A percentile compares a stretch with the other conserved stretches of the same genome.
Conservation (phyloP, 2,797 vertebrate species). For the Ispidina lecontei region DNA sequence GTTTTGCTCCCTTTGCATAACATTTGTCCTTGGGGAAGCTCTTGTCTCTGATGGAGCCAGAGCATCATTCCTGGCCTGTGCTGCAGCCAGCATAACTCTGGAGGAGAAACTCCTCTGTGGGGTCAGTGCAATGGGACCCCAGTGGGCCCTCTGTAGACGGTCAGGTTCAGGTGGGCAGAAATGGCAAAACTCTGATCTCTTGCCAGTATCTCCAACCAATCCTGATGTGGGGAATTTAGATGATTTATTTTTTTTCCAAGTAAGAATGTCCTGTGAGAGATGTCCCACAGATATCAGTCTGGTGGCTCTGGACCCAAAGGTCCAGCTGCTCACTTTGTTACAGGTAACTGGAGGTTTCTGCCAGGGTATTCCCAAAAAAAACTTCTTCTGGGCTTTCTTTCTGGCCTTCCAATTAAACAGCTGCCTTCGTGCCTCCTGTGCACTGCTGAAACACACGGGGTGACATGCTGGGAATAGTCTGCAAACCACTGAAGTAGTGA, state of each 20-base stretch:
- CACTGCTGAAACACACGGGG: neutral
- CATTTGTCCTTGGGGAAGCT: neutral
- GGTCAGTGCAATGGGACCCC: neutral
- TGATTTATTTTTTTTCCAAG: neutral
- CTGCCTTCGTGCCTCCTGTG: neutral
- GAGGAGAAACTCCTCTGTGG: neutral
- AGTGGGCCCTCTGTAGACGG: neutral
- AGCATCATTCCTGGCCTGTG: neutral
- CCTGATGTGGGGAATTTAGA: accelerated
- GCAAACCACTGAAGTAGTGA: neutral
- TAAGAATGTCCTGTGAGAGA: neutral
- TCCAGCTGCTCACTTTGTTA: neutral
- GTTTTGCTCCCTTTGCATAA: neutral
- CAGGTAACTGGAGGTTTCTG: neutral
- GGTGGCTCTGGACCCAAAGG: neutral
- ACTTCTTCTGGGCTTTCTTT: neutral
- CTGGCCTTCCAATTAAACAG: neutral
- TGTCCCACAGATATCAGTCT: neutral
- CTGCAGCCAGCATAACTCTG: neutral
- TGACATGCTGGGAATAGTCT: neutral
- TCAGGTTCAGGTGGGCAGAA: neutral
- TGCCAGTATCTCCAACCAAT: neutral
- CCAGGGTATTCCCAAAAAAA: neutral
- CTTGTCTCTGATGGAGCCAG: neutral
- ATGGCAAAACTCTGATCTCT: neutral